Percentiles rank a stretch among this genome's conserved stretches.
phyloP scores from a whole-genome alignment of 2,113 vertebrate genomes.

The Xyrauchen texanus region DNA sequence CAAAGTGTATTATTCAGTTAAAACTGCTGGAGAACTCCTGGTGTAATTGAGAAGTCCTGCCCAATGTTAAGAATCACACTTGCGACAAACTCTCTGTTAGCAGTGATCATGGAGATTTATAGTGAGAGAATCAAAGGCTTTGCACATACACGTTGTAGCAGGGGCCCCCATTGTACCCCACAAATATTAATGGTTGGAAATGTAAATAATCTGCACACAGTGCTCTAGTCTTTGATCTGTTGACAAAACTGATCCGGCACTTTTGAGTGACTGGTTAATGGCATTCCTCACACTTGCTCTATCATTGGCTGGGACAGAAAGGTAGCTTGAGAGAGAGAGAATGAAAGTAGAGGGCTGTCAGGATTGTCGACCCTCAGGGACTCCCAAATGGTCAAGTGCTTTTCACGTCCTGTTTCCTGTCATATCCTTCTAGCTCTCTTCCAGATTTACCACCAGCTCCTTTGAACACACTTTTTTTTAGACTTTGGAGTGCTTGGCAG shows the following conservation, averaged over 20 bases:
- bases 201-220: conserved; percentile 67
- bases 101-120: not conserved
- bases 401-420: conserved; percentile 65
- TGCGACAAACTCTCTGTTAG: too few relatives aligned
- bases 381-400: conserved; percentile 67
- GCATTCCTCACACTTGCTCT: conserved; percentile 67
- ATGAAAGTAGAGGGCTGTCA: conserved; percentile 47
- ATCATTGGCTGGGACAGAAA: conserved; percentile 30
- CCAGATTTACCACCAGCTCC: conserved; percentile 52
- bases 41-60: too few relatives aligned
- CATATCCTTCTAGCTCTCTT: conserved; percentile 57
- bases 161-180: conserved; percentile 52
- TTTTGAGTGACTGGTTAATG: conserved; percentile 69
- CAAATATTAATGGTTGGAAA: conserved; percentile 50
- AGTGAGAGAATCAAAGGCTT: conserved; percentile 42
- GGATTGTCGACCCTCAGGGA: conserved; percentile 61
- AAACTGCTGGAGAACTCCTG: too few relatives aligned
- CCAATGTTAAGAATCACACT: too few relatives aligned
- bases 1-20: too few relatives aligned
- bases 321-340: conserved; percentile 11
- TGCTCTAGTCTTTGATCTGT: conserved; percentile 55
- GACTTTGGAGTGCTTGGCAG: conserved; percentile 19
- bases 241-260: conserved; percentile 71
- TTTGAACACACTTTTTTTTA: conserved; percentile 58
- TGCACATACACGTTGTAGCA: conserved; percentile 59